A percentile compares a stretch with the other conserved stretches of the same genome.
Conservation (phyloP, 2,888 invertebrate genomes). For the Augiades crinisus region DNA sequence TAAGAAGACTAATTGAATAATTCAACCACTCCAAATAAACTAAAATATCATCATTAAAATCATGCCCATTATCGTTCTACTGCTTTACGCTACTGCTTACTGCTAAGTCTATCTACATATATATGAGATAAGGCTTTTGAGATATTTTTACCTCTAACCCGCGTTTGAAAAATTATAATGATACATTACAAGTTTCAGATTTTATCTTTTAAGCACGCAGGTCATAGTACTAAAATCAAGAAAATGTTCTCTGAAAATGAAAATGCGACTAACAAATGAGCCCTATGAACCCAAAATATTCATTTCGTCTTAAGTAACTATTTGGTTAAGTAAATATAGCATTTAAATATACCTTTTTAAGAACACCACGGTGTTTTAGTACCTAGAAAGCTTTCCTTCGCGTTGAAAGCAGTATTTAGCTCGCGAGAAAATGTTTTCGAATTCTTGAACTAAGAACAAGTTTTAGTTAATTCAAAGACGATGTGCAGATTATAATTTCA, state of each 20-base stretch:
- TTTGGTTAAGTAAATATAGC: slow-evolving; percentile 8
- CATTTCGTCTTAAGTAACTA: neutral
- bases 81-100: too few species aligned
- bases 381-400: slow-evolving; percentile 17
- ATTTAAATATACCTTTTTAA: slow-evolving; percentile 6
- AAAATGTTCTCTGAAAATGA: neutral
- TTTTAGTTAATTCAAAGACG: slow-evolving; percentile 17
- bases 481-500: slow-evolving; percentile 16
- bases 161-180: too few species aligned
- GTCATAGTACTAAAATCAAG: neutral
- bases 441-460: slow-evolving; percentile 16
- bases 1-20: neutral
- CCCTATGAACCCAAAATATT: neutral
- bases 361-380: slow-evolving; percentile 14
- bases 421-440: slow-evolving; percentile 24
- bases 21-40: too few species aligned
- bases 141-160: too few species aligned
- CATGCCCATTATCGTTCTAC: too few species aligned
- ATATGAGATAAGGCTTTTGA: too few species aligned
- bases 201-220: too few species aligned
- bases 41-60: too few species aligned
- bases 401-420: slow-evolving; percentile 20
- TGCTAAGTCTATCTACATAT: too few species aligned
- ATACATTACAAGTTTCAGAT: too few species aligned
- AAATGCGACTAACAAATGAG: too few species aligned